Conservation (phyloP, 2,113 vertebrate genomes). For the Eubucco bourcierii region DNA sequence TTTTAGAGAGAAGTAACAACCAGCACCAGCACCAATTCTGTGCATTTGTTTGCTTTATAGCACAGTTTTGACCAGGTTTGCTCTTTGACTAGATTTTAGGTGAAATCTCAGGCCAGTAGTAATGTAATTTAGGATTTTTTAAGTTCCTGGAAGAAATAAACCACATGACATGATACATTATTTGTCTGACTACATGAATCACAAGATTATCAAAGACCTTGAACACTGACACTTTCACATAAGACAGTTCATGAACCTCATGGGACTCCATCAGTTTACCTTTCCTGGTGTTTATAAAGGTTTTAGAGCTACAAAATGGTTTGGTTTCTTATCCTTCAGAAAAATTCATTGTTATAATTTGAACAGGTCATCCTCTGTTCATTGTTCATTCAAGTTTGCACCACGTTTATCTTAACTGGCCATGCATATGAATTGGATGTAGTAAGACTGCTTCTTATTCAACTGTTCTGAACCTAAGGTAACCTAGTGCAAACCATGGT, state of each 20-base stretch:
- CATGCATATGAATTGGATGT: neutral
- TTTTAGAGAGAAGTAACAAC: slow-evolving; percentile 47
- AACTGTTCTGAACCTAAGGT: neutral
- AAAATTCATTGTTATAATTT: neutral
- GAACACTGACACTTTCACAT: neutral
- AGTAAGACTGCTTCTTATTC: neutral
- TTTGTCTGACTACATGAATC: neutral
- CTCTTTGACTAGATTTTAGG: slow-evolving; percentile 11
- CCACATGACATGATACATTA: neutral
- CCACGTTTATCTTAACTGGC: neutral
- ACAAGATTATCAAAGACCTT: neutral
- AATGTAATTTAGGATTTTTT: neutral
- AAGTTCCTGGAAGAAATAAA: neutral
- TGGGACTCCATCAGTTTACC: neutral
- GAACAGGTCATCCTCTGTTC: neutral
- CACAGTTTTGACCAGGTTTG: slow-evolving; percentile 36
- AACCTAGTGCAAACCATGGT: neutral
- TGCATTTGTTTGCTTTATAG: slow-evolving; percentile 54
- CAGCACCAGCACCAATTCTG: slow-evolving; percentile 41
- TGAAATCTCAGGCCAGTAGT: neutral
- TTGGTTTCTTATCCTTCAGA: neutral
- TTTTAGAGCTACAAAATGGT: neutral
- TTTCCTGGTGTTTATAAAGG: neutral
- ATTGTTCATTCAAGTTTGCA: neutral
- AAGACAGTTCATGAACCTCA: neutral